A percentile compares a stretch with the other conserved stretches of the same genome.
These are phyloP conservation scores for Eilema caniola DNA, from an alignment of 2,888 invertebrate genomes.

Conservation along the genomic window DNA sequence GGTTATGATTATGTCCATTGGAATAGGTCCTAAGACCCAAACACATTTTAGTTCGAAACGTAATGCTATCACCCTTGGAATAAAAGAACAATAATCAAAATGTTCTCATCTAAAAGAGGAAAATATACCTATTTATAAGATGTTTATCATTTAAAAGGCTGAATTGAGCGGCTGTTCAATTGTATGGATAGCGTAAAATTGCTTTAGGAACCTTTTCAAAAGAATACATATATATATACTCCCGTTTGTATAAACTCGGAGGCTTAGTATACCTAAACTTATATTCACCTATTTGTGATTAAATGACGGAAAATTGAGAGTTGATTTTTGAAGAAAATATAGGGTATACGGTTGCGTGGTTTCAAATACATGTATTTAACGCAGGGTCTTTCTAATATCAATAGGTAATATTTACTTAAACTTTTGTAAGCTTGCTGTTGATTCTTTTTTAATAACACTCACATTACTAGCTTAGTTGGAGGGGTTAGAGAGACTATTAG, in stretches of 20 bases:
- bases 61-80: conserved; percentile 14
- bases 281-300: not conserved
- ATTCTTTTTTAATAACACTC: too few relatives aligned
- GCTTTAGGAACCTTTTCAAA: conserved; percentile 2
- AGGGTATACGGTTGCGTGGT: not conserved
- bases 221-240: not conserved
- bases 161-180: conserved; percentile 13
- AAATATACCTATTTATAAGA: conserved; percentile 20
- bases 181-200: conserved; percentile 11
- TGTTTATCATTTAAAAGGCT: conserved; percentile 32
- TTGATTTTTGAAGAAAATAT: not conserved
- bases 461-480: too few relatives aligned
- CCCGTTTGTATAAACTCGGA: not conserved
- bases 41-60: conserved; percentile 14
- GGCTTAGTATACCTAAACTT: not conserved
- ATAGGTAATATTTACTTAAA: too few relatives aligned
- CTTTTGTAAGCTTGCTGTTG: too few relatives aligned
- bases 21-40: conserved; percentile 16
- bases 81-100: conserved; percentile 21
- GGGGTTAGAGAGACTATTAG: too few relatives aligned
- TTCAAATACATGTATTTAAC: not conserved
- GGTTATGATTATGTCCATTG: conserved; percentile 39
- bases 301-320: not conserved
- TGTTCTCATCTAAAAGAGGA: conserved; percentile 4
- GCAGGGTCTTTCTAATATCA: not conserved